Base-by-base conservation (phyloP, 2,888 invertebrate genomes). In the Protophormia terraenovae region DNA sequence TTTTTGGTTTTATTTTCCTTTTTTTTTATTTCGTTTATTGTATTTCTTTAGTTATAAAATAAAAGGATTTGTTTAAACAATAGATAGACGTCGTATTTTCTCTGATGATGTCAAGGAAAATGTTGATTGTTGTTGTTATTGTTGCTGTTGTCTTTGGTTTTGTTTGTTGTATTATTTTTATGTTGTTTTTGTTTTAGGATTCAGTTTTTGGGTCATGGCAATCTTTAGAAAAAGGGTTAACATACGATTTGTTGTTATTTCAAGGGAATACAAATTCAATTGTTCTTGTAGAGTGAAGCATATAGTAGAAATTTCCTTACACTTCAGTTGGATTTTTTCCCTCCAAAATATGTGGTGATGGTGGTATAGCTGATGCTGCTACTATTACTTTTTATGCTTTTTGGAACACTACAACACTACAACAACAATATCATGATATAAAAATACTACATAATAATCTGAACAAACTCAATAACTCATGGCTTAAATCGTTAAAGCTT, bases 71-170 rank as follows among this genome's bases (percentile, higher is more conserved):
- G 5, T 64, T 77, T 38, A 47, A 83, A 76, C 71, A 76, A 77
- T 38, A 75, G 66, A 72, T 53, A 67, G 16, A 35, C 41, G n/a
- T 45, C n/a, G 22, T 50, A 53, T 69, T 67, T n/a, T n/a, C n/a
- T n/a, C 29, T 69, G 76, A 82, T 58, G 85, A 85, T 85, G 85
- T 82, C 85, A 85, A 82, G 85, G 82, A 85, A 81, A 85, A 75
- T 55, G 38, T 75, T 78, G 32, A 66, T 16, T 77, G 19, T 79
- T 75, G 78, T 75, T 75, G 32, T 60, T 60, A 14, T 75, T 64
- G 19, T 58, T 55, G 29, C 24, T 60, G 24, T 78, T 50, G 22
- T 67, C 6, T 53, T 50, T n/a, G n/a, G n/a, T n/a, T n/a, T n/a
- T n/a, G n/a, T n/a, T n/a, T n/a, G n/a, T n/a, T n/a, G n/a, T n/a